phyloP scores from a whole-genome alignment of 2,888 invertebrate species.

The Eumacrocentrus americanus region DNA sequence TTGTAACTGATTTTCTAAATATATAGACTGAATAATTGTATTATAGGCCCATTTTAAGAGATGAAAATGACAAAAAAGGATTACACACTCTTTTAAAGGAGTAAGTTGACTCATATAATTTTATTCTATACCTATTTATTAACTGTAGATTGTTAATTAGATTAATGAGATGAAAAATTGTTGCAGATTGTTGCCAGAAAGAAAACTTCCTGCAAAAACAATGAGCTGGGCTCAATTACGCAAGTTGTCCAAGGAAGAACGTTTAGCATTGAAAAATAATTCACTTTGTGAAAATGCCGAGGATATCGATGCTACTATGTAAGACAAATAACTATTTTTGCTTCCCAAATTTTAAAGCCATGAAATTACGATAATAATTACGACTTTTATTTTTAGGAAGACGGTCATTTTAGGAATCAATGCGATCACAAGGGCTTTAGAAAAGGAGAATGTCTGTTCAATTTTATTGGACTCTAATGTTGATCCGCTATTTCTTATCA shows the following conservation, averaged over 20 bases:
- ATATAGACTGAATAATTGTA: conserved; percentile 7
- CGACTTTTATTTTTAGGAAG: conserved; percentile 39
- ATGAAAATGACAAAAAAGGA: conserved; percentile 32
- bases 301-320: conserved; percentile 3
- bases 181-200: conserved; percentile 43
- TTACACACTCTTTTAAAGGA: conserved; percentile 43
- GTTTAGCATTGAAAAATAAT: conserved; percentile 38
- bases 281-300: too few species aligned
- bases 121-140: conserved; percentile 10
- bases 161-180: conserved; percentile 7
- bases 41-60: conserved; percentile 49
- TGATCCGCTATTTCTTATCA: conserved; percentile 49
- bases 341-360: neutral
- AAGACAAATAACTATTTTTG: neutral
- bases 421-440: conserved; percentile 51
- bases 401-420: conserved; percentile 52
- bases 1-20: neutral
- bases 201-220: conserved; percentile 34
- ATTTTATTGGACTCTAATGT: conserved; percentile 51
- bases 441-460: conserved; percentile 47
- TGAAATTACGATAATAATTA: neutral
- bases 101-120: conserved; percentile 37
- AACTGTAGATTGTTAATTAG: conserved; percentile 9
- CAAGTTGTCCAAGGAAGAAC: conserved; percentile 46
- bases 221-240: conserved; percentile 47